phyloP scores from a whole-genome alignment of 64 coral and sea anemone genomes.

The Cladopsammia gracilis region DNA sequence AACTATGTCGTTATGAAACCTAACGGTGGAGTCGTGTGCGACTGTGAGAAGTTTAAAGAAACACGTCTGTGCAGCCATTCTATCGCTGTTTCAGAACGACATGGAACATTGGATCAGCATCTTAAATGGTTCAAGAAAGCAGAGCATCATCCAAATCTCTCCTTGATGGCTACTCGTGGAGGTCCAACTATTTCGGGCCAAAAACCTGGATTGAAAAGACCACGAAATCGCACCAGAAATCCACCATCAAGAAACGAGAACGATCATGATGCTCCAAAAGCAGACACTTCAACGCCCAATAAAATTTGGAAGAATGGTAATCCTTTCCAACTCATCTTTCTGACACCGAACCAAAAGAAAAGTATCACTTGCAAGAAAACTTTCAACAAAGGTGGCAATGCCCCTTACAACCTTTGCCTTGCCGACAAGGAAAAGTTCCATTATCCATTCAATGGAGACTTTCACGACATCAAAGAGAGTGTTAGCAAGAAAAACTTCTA shows the following conservation, averaged over 20 bases:
- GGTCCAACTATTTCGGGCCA: not conserved
- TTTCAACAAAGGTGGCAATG: constrained; percentile 14
- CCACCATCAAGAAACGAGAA: constrained; percentile 3
- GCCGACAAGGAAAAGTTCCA: not conserved
- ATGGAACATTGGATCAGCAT: not conserved
- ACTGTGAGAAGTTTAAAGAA: constrained; percentile 34
- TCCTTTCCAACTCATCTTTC: not conserved
- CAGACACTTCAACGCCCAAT: too few species aligned
- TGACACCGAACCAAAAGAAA: not conserved
- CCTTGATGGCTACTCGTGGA: not conserved
- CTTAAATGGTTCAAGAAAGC: not conserved
- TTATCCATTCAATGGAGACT: constrained; percentile 3
- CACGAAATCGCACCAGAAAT: not conserved
- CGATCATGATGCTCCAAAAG: not conserved
- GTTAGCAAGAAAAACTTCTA: not conserved
- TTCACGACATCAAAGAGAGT: not conserved
- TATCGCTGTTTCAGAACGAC: not conserved
- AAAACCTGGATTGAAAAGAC: not conserved
- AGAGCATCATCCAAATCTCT: constrained; percentile 1
- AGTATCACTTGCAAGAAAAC: not conserved
- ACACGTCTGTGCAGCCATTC: constrained; percentile 4
- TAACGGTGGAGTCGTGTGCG: constrained; percentile 11
- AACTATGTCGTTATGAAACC: constrained; percentile 11
- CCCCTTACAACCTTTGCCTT: not conserved
- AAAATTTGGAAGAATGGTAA: not conserved